A percentile compares a stretch with the other conserved stretches of the same genome.
These are phyloP conservation scores for Greenwoodochromis staneri DNA, from an alignment of 2,113 vertebrate genomes.

Conservation along the genomic window DNA sequence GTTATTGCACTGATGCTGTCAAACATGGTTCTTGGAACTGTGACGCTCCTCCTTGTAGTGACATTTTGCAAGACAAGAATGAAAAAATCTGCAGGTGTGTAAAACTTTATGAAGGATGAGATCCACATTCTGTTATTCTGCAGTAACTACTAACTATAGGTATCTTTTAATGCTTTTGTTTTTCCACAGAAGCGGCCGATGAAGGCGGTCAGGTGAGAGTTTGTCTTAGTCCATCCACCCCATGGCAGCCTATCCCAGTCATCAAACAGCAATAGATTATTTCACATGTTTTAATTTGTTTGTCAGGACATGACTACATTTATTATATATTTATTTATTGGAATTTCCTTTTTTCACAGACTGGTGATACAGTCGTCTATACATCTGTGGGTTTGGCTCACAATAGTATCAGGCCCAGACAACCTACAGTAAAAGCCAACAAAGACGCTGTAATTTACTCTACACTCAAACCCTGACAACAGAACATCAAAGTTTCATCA, in stretches of 20 bases:
- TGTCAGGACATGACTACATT: background rate
- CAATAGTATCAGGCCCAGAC: accelerated
- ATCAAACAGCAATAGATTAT: accelerated
- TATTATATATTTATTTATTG: background rate
- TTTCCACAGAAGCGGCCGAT: accelerated
- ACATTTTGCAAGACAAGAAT: background rate
- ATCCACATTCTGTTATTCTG: background rate
- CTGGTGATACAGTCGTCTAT: background rate
- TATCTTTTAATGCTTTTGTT: accelerated
- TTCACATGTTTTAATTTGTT: background rate
- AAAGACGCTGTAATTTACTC: background rate
- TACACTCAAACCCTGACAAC: accelerated
- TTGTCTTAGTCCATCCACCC: accelerated
- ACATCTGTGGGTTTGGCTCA: background rate
- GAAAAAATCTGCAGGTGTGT: background rate
- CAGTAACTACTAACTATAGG: background rate
- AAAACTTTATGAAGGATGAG: background rate
- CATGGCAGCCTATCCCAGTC: accelerated
- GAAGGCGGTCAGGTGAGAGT: accelerated
- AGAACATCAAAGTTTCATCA: background rate
- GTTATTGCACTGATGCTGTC: background rate
- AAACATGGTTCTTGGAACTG: background rate
- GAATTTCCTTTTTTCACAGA: accelerated
- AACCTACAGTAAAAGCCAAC: accelerated
- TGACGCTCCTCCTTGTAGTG: background rate